Evolutionary conservation across 2,888 invertebrate species (phyloP).

Genomic region (Eristalis arbustorum): DNA sequence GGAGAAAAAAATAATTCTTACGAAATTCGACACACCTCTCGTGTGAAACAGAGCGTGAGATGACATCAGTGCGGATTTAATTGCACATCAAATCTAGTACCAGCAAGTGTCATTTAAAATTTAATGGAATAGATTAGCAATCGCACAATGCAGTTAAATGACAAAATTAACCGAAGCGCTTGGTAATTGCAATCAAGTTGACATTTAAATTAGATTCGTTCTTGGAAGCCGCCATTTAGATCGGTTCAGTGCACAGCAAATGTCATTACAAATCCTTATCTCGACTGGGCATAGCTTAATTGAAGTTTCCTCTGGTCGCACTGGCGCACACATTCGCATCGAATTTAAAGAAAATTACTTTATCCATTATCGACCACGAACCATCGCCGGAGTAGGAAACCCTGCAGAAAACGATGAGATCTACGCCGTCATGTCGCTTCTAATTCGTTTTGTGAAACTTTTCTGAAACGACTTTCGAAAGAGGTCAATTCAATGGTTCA

Average conservation of each 20-base stretch:
- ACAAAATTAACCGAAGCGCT: neutral
- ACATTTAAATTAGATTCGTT: neutral
- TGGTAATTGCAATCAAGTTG: neutral
- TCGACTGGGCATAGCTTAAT: neutral
- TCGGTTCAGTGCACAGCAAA: too few species aligned
- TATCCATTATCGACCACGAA: neutral
- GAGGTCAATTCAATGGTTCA: conserved; percentile 52
- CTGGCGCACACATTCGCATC: neutral
- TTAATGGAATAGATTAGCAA: neutral
- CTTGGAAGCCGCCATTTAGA: neutral
- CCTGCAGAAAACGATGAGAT: neutral
- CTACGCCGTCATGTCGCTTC: neutral
- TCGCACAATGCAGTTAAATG: neutral
- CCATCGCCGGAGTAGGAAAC: neutral
- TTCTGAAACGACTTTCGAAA: conserved; percentile 23
- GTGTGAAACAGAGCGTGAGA: neutral
- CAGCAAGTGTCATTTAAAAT: neutral
- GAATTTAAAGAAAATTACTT: neutral
- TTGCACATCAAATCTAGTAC: neutral
- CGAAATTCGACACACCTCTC: neutral
- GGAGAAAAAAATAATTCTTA: neutral
- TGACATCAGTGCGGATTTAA: neutral
- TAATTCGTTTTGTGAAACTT: conserved; percentile 36
- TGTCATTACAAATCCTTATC: neutral
- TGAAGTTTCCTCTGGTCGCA: neutral